These are phyloP conservation scores for Phyllotreta striolata DNA, from an alignment of 2,888 invertebrate species.

Conservation along the genomic window DNA sequence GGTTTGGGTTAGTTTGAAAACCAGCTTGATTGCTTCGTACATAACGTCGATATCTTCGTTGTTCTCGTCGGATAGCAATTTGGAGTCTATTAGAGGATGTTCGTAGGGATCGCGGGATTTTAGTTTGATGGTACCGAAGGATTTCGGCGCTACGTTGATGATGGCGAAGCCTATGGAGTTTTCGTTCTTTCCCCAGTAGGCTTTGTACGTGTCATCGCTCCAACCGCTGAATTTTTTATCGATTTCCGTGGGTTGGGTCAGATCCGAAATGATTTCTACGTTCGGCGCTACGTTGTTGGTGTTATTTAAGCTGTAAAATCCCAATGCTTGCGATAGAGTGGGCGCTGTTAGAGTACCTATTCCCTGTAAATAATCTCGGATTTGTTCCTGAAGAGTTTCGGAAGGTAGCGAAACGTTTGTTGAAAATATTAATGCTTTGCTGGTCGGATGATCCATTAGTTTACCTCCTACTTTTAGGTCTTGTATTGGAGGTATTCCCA, in stretches of 20 bases:
- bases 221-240: slow-evolving; percentile 38
- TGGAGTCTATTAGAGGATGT: slow-evolving; percentile 70
- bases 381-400: slow-evolving; percentile 57
- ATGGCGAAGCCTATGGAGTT: slow-evolving; percentile 33
- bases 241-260: neutral
- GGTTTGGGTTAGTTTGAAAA: slow-evolving; percentile 61
- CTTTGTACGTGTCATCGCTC: slow-evolving; percentile 47
- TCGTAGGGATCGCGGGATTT: slow-evolving; percentile 41
- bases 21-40: slow-evolving; percentile 62
- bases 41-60: slow-evolving; percentile 62
- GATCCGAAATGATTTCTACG: slow-evolving; percentile 10
- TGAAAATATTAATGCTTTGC: slow-evolving; percentile 73
- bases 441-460: slow-evolving; percentile 78
- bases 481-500: slow-evolving; percentile 68
- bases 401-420: slow-evolving; percentile 65
- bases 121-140: slow-evolving; percentile 69
- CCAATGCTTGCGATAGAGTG: slow-evolving; percentile 10
- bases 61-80: slow-evolving; percentile 66
- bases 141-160: slow-evolving; percentile 47
- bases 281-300: slow-evolving; percentile 4
- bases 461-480: slow-evolving; percentile 79
- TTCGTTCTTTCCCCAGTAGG: slow-evolving; percentile 57
- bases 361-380: slow-evolving; percentile 60
- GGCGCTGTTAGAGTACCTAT: slow-evolving; percentile 25
- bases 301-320: slow-evolving; percentile 17